These are phyloP conservation scores for Cinclus cinclus DNA, from an alignment of 2,113 vertebrate genomes.

Conservation along the genomic window DNA sequence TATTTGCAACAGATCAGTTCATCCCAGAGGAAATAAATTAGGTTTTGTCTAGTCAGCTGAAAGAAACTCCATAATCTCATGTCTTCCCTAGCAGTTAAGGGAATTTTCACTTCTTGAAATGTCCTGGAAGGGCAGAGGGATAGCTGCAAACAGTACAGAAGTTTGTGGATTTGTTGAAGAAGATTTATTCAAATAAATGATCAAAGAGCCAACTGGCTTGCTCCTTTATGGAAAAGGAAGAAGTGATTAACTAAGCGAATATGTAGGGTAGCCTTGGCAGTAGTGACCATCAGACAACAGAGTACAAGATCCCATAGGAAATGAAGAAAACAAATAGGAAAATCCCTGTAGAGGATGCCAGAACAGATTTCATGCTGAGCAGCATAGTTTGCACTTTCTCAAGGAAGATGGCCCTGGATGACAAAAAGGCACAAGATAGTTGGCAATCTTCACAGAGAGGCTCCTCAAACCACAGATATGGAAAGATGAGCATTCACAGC, in stretches of 20 bases:
- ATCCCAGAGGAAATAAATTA: not conserved
- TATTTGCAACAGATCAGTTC: not conserved
- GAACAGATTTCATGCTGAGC: not conserved
- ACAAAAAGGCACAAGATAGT: not conserved
- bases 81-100: not conserved
- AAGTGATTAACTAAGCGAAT: not conserved
- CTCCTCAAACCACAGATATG: rapidly evolving
- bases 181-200: not conserved
- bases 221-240: not conserved
- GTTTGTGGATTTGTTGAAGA: not conserved
- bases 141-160: not conserved
- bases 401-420: not conserved
- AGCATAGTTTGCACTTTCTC: rapidly evolving
- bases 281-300: not conserved
- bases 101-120: not conserved
- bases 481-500: not conserved
- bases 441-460: not conserved
- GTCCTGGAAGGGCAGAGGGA: not conserved
- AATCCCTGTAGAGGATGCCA: not conserved
- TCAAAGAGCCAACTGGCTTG: not conserved
- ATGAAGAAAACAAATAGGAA: not conserved
- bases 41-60: not conserved
- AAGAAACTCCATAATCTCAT: not conserved
- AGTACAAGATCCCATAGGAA: not conserved
- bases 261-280: not conserved